These are phyloP conservation scores for Rotaria magnacalcarata DNA, from an alignment of 2,888 invertebrate genomes.

Conservation along the genomic window DNA sequence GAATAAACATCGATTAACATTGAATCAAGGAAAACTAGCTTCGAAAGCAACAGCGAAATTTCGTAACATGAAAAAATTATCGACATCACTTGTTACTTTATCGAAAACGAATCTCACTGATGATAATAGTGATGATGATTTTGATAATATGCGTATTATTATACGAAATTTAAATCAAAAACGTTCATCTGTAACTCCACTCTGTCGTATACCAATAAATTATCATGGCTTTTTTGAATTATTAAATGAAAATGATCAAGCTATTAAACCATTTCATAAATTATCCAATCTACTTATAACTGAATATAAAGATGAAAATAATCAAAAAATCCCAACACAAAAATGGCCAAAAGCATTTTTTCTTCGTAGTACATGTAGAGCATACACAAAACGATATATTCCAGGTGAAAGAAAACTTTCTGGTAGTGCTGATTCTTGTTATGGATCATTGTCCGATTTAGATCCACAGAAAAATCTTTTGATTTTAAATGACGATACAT, in stretches of 20 bases:
- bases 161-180: not conserved
- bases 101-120: not conserved
- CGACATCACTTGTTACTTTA: not conserved
- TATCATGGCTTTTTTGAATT: not conserved
- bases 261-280: not conserved
- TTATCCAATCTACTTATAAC: not conserved
- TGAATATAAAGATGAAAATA: not conserved
- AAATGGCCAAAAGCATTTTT: not conserved
- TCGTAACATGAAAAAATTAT: not conserved
- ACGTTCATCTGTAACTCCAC: not conserved
- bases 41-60: not conserved
- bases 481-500: not conserved
- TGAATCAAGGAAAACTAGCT: not conserved
- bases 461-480: not conserved
- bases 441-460: constrained; percentile 11
- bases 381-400: not conserved
- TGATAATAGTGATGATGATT: not conserved
- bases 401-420: not conserved
- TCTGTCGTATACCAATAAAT: constrained; percentile 1
- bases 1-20: too few relatives aligned
- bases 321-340: not conserved
- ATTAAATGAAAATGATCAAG: not conserved
- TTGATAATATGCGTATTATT: not conserved
- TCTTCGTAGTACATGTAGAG: not conserved
- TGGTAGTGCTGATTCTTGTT: constrained; percentile 1